Evolutionary conservation across 2,113 vertebrate genomes (phyloP), one percentile per base, ranked within the genome.

Genomic region (Poeciliopsis prolifica): DNA sequence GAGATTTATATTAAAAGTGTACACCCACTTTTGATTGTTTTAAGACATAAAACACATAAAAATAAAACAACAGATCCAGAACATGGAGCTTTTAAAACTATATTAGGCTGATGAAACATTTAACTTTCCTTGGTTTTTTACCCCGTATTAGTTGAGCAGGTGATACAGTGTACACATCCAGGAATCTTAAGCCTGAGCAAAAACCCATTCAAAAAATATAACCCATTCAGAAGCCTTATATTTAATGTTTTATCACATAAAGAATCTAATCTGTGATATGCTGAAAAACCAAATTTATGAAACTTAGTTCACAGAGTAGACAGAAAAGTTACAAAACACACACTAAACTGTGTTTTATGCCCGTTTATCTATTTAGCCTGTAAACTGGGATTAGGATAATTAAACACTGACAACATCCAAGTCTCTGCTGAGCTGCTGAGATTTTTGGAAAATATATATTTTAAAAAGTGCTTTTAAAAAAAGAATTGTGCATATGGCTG

Each of bases 161-260:
- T 66, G 74, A 54, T 42, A 65, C 64, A 40, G 35, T 28, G 35
- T 40, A 15, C 5, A 28, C n/a, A 28, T 66, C 5, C n/a, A 66
- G 33, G 13, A 15, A 26, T 40, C 8, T 22, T 58, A 58, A 58
- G 22, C 44, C 70, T 69, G 63, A 70, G 35, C 22, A 35, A 2
- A 37, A 77, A 73, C n/a, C n/a, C n/a, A n/a, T n/a, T n/a, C n/a
- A n/a, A n/a, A 1, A 78, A 68, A 65, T 71, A 1, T 73, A 70
- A 61, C 17, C 5, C 63, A 31, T 24, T 74, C 9, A 2, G 28
- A 31, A 8, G 19, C 61, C 7, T 22, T 3, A 63, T 22, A 15
- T 62, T 6, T 48, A 19, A 17, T 19, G 1, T 48, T 48, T 48
- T 48, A 48, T 48, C 44, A 48, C 4, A 48, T 15, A 48, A 48